Base-by-base conservation (phyloP, 2,797 vertebrate genomes). In the Enteromius thamalakanensis region DNA sequence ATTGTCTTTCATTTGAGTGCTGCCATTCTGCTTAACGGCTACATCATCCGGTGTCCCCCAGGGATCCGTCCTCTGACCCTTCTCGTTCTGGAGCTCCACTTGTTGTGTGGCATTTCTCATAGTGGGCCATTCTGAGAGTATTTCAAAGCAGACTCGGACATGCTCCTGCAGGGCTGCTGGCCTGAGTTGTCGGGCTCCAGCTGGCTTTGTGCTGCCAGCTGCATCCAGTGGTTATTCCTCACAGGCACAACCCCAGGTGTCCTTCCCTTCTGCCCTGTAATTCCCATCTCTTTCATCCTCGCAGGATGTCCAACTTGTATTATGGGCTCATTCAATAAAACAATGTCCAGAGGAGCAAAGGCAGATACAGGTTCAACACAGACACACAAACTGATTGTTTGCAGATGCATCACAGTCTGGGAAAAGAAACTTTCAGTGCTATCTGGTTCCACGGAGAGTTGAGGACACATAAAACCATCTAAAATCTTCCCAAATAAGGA, bases 161-260 rank as follows among this genome's bases (percentile, higher is more conserved):
- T 0, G 34, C 72, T 83, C 85, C 88, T 77, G 84, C 77, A 58
- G 80, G 6, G 7, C 80, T 72, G 83, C 85, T 91, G 90, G 89
- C 89, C 23, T 1, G 21, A 81, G 80, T 89, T 91, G 89, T 90
- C 75, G 89, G 86, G 76, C 84, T 53, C 34, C 58, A 80, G 17
- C 34, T 70, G 21, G 37, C 78, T 70, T 74, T 88, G 83, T 74
- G 85, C 75, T 62, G 83, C 21, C 89, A 80, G 86, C 87, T 58
- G 75, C 55, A 26, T 87, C 87, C 88, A 89, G 89, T 49, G 85
- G 87, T 92, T 85, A 83, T 89, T 89, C 86, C 87, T 81, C 74
- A 82, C 75, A 77, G 47, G 80, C 84, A 23, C 82, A 69, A 87
- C 90, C 90, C 87, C 91, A 94, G 90, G 89, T 92, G 90, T 88